Evolutionary conservation across 2,888 invertebrate species (phyloP).

Genomic region (Cacoxenus indagator): DNA sequence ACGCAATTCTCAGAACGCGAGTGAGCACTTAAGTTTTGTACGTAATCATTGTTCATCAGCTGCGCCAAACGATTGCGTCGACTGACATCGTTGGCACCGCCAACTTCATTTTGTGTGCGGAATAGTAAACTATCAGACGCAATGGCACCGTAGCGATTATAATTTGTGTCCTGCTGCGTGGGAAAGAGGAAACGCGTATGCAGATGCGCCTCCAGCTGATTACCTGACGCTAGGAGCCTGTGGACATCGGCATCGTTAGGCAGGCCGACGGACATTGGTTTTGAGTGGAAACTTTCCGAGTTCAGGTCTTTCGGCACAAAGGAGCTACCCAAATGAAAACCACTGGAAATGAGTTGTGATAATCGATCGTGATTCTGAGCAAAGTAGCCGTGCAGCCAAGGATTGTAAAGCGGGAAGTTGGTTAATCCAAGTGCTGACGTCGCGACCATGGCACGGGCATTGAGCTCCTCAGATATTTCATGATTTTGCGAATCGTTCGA

Average conservation of each 20-base stretch:
- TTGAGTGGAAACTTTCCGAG: slow-evolving; percentile 17
- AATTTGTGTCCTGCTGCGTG: not conserved
- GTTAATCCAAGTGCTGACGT: slow-evolving; percentile 63
- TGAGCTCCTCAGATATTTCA: slow-evolving; percentile 44
- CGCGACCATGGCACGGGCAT: slow-evolving; percentile 61
- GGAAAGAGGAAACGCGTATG: slow-evolving; percentile 54
- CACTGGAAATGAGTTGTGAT: slow-evolving; percentile 65
- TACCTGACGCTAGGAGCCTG: slow-evolving; percentile 36
- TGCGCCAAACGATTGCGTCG: slow-evolving; percentile 51
- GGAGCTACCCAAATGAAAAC: slow-evolving; percentile 49
- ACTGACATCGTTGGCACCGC: slow-evolving; percentile 46
- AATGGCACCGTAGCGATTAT: not conserved
- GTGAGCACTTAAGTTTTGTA: slow-evolving; percentile 57
- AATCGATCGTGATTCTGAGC: slow-evolving; percentile 69
- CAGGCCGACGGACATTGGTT: not conserved
- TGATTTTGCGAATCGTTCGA: slow-evolving; percentile 27
- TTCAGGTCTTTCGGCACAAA: slow-evolving; percentile 26
- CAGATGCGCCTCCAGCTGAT: slow-evolving; percentile 46
- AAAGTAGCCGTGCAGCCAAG: slow-evolving; percentile 70
- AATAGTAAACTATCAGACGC: not conserved
- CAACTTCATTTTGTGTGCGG: slow-evolving; percentile 8
- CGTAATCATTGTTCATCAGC: slow-evolving; percentile 58
- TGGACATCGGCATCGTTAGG: slow-evolving; percentile 36
- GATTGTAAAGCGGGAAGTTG: slow-evolving; percentile 69
- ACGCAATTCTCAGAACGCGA: slow-evolving; percentile 51